Conservation (phyloP, 2,797 vertebrate species). For the Psittacula echo region DNA sequence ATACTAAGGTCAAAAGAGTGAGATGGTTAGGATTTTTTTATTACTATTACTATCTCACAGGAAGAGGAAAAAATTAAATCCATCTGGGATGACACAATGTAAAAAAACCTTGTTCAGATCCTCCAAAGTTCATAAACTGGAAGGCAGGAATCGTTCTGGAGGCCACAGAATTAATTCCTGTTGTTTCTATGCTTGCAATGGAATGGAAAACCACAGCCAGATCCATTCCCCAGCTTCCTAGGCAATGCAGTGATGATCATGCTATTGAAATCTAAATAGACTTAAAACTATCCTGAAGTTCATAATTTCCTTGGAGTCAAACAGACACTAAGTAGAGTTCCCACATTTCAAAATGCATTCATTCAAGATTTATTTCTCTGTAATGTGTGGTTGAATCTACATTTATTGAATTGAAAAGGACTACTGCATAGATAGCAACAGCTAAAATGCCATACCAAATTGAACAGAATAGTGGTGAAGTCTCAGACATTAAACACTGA, state of each 20-base stretch:
- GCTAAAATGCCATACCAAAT: neutral
- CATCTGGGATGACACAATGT: neutral
- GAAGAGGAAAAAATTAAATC: neutral
- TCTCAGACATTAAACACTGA: conserved; percentile 11
- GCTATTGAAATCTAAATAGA: neutral
- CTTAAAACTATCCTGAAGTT: neutral
- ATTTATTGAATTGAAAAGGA: neutral
- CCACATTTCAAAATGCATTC: neutral
- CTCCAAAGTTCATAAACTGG: neutral
- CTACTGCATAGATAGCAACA: neutral
- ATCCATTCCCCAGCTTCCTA: neutral
- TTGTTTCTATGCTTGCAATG: neutral
- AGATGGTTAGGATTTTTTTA: neutral
- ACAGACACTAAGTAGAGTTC: neutral
- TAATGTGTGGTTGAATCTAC: neutral
- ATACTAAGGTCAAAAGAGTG: neutral
- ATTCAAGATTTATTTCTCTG: neutral
- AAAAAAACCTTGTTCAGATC: neutral
- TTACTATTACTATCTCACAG: neutral
- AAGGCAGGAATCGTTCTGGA: neutral
- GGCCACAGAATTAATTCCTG: neutral
- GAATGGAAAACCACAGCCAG: neutral
- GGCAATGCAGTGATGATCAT: neutral
- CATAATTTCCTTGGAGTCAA: neutral
- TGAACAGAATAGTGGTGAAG: neutral